These are phyloP conservation scores for Kradibia gibbosae DNA, from an alignment of 1,140 invertebrate species.

Conservation along the genomic window DNA sequence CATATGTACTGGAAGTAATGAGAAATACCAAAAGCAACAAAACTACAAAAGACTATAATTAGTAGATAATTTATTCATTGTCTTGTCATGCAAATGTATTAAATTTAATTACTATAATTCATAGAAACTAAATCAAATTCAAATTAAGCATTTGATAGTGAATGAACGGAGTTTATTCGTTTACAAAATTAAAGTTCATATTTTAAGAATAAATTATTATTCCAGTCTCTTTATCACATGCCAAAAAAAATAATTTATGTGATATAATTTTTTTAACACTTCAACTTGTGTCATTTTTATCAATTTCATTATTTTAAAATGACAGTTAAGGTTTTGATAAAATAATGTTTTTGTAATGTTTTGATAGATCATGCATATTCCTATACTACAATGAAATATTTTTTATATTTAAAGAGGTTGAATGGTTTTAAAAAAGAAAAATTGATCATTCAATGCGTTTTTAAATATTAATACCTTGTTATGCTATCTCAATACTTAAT, in stretches of 20 bases:
- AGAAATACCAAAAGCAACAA: background rate
- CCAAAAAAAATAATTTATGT: background rate
- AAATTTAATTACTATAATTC: background rate
- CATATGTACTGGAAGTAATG: background rate
- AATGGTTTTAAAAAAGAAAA: no score
- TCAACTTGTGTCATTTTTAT: background rate
- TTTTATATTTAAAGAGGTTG: no score
- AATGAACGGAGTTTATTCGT: background rate
- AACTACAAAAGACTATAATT: background rate
- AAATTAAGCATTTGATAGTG: background rate
- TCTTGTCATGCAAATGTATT: background rate
- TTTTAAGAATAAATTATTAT: background rate
- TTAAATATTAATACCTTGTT: no score
- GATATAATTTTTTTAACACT: background rate
- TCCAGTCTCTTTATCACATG: background rate
- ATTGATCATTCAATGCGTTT: no score
- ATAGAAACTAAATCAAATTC: background rate
- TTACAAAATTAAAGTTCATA: background rate
- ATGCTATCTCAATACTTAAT: no score
- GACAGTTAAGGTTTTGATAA: no score
- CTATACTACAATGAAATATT: no score
- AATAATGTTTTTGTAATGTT: no score
- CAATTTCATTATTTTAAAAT: background rate
- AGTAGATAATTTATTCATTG: background rate
- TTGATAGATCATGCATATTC: no score